These are phyloP conservation scores for Anolis apletophallus DNA, from an alignment of 2,797 vertebrate genomes.

Conservation along the genomic window DNA sequence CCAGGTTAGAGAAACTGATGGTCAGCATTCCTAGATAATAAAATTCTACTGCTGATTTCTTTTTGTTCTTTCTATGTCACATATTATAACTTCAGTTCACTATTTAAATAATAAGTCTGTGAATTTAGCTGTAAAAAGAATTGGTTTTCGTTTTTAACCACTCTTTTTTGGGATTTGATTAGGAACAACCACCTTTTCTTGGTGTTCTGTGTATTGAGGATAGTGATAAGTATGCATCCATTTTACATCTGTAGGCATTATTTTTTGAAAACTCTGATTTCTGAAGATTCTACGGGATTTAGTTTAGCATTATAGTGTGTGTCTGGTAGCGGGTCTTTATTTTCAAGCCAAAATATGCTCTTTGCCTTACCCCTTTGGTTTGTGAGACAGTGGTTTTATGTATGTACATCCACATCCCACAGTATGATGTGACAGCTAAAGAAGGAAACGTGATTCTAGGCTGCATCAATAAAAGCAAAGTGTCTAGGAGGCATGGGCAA, in stretches of 20 bases:
- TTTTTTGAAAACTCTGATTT: not conserved
- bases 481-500: no score
- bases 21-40: not conserved
- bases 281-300: conserved; percentile 7
- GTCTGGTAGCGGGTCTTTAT: conserved; percentile 12
- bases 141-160: not conserved
- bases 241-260: not conserved
- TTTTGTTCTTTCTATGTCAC: not conserved
- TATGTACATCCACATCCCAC: not conserved
- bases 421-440: no score
- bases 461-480: no score
- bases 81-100: not conserved
- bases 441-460: no score
- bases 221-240: not conserved
- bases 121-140: not conserved
- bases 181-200: not conserved
- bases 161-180: not conserved
- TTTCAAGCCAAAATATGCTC: conserved; percentile 10
- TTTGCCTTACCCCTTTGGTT: not conserved
- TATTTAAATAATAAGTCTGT: not conserved
- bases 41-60: not conserved
- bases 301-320: conserved; percentile 22
- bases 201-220: not conserved
- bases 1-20: not conserved
- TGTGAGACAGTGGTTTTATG: not conserved